Conservation (phyloP, 2,113 vertebrate species). For the Ceuthmochares aereus region DNA sequence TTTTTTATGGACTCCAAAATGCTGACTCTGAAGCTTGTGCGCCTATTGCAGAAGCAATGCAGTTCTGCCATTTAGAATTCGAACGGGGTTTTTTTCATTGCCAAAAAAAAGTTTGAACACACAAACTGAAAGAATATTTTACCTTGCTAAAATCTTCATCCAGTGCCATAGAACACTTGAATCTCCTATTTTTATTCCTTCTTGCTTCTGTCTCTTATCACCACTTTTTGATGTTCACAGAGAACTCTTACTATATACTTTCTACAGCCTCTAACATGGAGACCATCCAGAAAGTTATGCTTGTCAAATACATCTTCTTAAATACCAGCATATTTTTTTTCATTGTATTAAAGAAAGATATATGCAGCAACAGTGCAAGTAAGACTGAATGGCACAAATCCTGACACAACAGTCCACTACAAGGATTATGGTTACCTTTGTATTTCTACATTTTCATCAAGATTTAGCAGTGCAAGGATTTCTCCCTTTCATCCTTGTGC, state of each 20-base stretch:
- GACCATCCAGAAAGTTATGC: neutral
- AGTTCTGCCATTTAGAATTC: neutral
- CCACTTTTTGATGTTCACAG: neutral
- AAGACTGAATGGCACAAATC: neutral
- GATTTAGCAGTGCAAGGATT: neutral
- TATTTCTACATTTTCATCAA: neutral
- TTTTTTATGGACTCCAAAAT: slow-evolving; percentile 3
- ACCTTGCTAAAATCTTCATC: neutral
- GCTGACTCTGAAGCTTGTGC: neutral
- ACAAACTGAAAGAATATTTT: neutral
- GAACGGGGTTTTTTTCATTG: neutral
- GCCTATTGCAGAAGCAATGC: neutral
- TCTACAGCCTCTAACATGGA: neutral
- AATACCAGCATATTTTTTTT: neutral
- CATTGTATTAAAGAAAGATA: neutral
- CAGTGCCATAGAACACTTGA: neutral
- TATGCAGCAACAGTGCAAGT: neutral
- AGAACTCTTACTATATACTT: neutral
- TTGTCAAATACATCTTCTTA: neutral
- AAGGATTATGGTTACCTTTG: neutral
- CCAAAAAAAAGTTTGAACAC: neutral
- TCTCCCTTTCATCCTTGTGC: neutral
- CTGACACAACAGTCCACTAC: neutral
- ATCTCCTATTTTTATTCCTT: neutral
- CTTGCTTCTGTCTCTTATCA: neutral